A percentile compares a stretch with the other conserved stretches of the same genome.
These are phyloP conservation scores for Zygothrica quintamaculata DNA, from an alignment of 2,888 invertebrate species.

Conservation along the genomic window DNA sequence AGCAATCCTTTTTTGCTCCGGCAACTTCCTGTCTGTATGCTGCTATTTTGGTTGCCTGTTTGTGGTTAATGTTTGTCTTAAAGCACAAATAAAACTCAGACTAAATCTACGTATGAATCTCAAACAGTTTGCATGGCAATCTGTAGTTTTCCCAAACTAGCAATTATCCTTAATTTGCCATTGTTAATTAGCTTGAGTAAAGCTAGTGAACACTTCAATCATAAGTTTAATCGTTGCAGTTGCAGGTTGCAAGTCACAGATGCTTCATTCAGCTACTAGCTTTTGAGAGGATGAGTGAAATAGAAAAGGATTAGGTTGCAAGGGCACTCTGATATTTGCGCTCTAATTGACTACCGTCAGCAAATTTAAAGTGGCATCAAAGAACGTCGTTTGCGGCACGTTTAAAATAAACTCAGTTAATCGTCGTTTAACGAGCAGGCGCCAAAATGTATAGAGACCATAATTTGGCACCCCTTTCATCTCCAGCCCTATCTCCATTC, in stretches of 20 bases:
- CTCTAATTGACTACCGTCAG: conserved; percentile 60
- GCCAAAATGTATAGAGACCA: conserved; percentile 53
- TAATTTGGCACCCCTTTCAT: conserved; percentile 60
- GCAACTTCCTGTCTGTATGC: conserved; percentile 52
- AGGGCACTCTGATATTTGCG: conserved; percentile 16
- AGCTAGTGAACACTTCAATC: not conserved
- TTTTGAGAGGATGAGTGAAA: not conserved
- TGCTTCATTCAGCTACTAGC: too few relatives aligned
- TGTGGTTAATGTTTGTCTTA: conserved; percentile 63
- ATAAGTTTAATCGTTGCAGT: not conserved
- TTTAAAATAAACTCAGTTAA: conserved; percentile 64
- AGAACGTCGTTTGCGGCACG: conserved; percentile 60
- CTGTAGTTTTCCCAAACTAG: not conserved
- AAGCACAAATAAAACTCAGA: conserved; percentile 42
- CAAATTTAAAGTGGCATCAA: conserved; percentile 69
- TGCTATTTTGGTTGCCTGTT: conserved; percentile 56
- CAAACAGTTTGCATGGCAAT: conserved; percentile 10
- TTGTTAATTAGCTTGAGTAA: not conserved
- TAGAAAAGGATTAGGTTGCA: not conserved
- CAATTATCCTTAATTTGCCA: not conserved
- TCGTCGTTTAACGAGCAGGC: conserved; percentile 75
- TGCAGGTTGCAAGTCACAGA: not conserved
- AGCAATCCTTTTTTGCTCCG: conserved; percentile 21
- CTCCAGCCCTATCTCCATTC: not conserved
- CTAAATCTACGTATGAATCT: conserved; percentile 42